phyloP scores from a whole-genome alignment of 2,888 invertebrate genomes.

The Meta bourneti region DNA sequence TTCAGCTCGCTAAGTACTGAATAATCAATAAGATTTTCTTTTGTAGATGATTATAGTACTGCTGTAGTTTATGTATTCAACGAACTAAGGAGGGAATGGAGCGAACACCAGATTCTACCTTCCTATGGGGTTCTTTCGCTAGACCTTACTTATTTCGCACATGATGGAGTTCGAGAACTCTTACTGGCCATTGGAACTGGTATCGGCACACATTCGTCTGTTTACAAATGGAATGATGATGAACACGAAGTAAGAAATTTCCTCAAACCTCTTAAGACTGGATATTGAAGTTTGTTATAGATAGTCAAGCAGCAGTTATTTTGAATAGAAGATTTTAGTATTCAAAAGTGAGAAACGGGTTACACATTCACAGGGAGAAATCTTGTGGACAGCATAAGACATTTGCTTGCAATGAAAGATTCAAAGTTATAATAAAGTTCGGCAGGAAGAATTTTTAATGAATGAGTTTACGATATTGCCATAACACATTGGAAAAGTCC shows the following conservation, averaged over 20 bases:
- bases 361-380: no score
- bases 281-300: no score
- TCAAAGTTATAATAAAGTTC: no score
- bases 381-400: no score
- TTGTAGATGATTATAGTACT: conserved; percentile 56
- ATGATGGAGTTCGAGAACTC: conserved; percentile 10
- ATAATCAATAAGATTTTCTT: background rate
- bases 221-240: conserved; percentile 62
- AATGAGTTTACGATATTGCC: no score
- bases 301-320: no score
- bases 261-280: background rate
- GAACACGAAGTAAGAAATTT: conserved; percentile 29
- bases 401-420: no score
- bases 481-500: no score
- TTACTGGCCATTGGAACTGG: conserved; percentile 66
- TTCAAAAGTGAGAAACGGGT: no score
- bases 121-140: conserved; percentile 55
- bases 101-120: conserved; percentile 53
- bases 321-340: no score
- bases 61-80: conserved; percentile 58
- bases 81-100: conserved; percentile 46
- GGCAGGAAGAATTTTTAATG: no score
- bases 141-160: conserved; percentile 17
- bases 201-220: conserved; percentile 48
- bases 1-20: background rate